Conservation (phyloP, 2,888 invertebrate genomes). For the Conistra vaccinii region DNA sequence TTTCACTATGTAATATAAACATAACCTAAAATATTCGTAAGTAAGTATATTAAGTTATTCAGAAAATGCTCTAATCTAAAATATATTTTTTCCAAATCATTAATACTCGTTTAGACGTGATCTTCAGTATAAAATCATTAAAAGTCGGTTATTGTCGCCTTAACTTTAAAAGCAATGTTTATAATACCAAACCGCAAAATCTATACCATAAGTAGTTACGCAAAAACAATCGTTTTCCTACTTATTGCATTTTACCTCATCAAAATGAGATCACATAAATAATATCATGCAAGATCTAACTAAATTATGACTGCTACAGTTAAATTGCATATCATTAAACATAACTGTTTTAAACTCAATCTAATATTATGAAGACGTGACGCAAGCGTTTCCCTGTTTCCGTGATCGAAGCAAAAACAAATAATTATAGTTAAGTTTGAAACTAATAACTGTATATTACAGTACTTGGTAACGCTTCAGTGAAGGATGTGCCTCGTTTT, state of each 20-base stretch:
- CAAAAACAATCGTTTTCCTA: neutral
- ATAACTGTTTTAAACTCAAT: constrained; percentile 15
- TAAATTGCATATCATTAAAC: constrained; percentile 36
- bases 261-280: neutral
- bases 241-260: neutral
- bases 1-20: no score
- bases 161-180: neutral
- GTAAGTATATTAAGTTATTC: no score
- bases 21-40: no score
- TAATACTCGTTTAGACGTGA: no score
- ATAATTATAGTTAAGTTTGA: constrained; percentile 26
- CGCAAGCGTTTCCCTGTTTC: constrained; percentile 18
- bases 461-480: constrained; percentile 14
- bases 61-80: no score
- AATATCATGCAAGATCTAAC: constrained; percentile 12
- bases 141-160: no score
- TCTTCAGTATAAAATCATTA: no score
- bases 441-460: constrained; percentile 37
- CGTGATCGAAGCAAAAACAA: constrained; percentile 26
- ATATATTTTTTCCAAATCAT: no score
- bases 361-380: constrained; percentile 20
- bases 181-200: neutral
- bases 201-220: no score
- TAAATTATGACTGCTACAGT: neutral
- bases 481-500: constrained; percentile 6